phyloP scores from a whole-genome alignment of 1,140 invertebrate genomes.

The Lordiphosa mommai region DNA sequence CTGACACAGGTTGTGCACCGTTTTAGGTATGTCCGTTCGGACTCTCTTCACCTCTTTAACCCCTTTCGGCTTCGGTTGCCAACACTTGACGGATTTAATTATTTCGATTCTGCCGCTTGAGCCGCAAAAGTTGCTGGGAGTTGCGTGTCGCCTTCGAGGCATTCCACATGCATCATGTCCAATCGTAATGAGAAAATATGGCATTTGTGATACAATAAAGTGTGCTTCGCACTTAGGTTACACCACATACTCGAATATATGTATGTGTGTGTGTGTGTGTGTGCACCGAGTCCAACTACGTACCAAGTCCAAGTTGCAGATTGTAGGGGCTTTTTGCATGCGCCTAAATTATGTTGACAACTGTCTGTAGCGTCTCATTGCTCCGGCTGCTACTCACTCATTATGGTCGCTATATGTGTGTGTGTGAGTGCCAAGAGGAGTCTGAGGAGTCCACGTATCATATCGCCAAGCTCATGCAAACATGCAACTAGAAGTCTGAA shows the following conservation, averaged over 20 bases:
- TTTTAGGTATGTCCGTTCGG: constrained; percentile 18
- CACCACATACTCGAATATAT: constrained; percentile 44
- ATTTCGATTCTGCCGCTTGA: constrained; percentile 62
- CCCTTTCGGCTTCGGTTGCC: constrained; percentile 41
- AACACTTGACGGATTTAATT: constrained; percentile 80
- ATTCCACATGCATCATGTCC: constrained; percentile 80
- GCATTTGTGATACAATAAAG: constrained; percentile 80
- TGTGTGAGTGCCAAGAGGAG: constrained; percentile 16
- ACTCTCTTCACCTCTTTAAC: constrained; percentile 5
- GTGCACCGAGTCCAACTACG: background rate
- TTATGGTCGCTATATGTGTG: constrained; percentile 54
- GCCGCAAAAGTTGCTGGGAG: constrained; percentile 22
- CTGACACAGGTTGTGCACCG: constrained; percentile 34
- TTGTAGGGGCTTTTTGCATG: constrained; percentile 59
- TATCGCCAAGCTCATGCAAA: constrained; percentile 63
- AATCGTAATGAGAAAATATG: constrained; percentile 80
- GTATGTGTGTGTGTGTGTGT: too few species aligned
- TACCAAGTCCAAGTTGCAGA: constrained; percentile 14
- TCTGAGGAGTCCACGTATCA: constrained; percentile 48
- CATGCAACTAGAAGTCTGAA: constrained; percentile 57
- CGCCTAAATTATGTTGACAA: constrained; percentile 77
- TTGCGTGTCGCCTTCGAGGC: constrained; percentile 59
- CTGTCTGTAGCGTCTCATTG: constrained; percentile 74
- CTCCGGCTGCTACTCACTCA: constrained; percentile 69
- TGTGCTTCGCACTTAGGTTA: constrained; percentile 79